A percentile compares a stretch with the other conserved stretches of the same genome.
Conservation (phyloP, 2,888 invertebrate species). For the Vanessa cardui region DNA sequence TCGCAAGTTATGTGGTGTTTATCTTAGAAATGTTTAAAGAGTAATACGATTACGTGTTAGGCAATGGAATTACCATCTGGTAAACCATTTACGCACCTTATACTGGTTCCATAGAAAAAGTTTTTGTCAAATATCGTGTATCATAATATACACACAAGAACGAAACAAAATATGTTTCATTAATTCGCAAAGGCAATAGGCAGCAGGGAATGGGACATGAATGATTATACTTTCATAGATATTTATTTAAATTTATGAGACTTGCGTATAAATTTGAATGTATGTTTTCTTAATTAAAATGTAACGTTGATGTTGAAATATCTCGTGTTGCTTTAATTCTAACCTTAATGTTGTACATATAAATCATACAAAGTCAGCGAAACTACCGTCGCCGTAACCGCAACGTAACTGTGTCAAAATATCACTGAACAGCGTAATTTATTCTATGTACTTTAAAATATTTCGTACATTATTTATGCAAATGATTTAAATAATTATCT, state of each 20-base stretch:
- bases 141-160: too few relatives aligned
- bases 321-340: neutral
- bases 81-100: too few relatives aligned
- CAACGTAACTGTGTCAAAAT: constrained; percentile 21
- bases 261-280: neutral
- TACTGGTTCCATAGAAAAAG: too few relatives aligned
- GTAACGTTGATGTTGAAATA: neutral
- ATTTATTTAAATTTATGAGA: too few relatives aligned
- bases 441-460: neutral
- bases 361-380: constrained; percentile 9
- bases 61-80: too few relatives aligned
- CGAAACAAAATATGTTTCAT: too few relatives aligned
- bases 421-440: constrained; percentile 15
- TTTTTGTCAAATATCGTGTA: neutral
- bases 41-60: too few relatives aligned
- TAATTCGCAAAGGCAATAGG: too few relatives aligned
- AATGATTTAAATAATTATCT: neutral
- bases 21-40: too few relatives aligned
- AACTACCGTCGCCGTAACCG: constrained; percentile 18
- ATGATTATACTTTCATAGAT: too few relatives aligned
- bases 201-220: too few relatives aligned
- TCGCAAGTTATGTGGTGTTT: too few relatives aligned
- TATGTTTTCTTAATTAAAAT: neutral
- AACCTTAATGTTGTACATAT: neutral
- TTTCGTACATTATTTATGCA: neutral